phyloP scores from a whole-genome alignment of 2,113 vertebrate genomes.

The Burhinus oedicnemus region DNA sequence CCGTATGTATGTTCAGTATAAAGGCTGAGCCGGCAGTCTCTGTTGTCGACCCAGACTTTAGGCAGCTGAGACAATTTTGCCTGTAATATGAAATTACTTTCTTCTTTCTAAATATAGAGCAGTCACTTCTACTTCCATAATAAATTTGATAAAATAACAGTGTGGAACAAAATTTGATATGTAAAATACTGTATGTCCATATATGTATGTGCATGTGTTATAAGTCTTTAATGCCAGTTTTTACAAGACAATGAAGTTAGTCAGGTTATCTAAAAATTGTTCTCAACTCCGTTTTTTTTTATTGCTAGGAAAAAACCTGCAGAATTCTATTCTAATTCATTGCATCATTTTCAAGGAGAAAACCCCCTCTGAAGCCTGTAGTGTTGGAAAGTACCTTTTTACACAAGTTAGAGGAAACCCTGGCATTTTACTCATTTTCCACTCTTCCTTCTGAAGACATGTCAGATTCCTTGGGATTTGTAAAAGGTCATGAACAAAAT shows the following conservation, averaged over 20 bases:
- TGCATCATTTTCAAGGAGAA: not conserved
- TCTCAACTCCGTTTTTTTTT: constrained; percentile 39
- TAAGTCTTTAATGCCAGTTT: not conserved
- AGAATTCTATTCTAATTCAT: not conserved
- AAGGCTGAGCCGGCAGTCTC: not conserved
- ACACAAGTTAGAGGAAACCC: constrained; percentile 24
- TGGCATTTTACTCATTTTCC: constrained; percentile 71
- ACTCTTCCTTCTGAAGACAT: constrained; percentile 58
- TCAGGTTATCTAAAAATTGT: not conserved
- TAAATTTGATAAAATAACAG: not conserved
- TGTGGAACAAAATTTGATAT: not conserved
- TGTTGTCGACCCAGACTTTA: not conserved
- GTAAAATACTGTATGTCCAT: not conserved
- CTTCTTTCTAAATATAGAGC: not conserved
- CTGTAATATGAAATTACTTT: not conserved
- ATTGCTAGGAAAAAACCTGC: not conserved
- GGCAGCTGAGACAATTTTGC: not conserved
- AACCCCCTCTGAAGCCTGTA: not conserved
- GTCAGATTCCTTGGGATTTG: constrained; percentile 72
- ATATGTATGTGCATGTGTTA: not conserved
- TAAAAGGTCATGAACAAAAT: constrained; percentile 66
- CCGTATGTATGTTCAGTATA: not conserved
- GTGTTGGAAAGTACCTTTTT: constrained; percentile 67
- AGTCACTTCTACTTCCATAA: not conserved
- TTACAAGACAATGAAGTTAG: not conserved